These are phyloP conservation scores for Myiothlypis chrysogaster DNA, from an alignment of 2,797 vertebrate genomes.

Conservation along the genomic window DNA sequence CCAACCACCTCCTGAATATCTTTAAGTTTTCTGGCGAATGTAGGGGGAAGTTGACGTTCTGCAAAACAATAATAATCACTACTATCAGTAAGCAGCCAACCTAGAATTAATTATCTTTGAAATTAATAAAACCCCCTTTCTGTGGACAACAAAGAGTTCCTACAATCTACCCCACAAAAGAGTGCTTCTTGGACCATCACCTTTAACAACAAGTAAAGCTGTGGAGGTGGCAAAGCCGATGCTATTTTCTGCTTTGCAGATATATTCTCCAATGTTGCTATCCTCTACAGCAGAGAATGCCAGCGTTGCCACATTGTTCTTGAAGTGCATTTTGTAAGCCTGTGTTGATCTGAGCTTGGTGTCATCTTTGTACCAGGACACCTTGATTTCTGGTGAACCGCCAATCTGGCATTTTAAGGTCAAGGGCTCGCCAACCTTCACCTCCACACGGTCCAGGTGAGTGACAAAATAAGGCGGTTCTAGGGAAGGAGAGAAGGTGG, in stretches of 20 bases:
- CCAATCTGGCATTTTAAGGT: slow-evolving; percentile 89
- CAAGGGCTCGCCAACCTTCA: slow-evolving; percentile 81
- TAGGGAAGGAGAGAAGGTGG: slow-evolving; percentile 64
- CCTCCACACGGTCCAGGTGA: slow-evolving; percentile 83
- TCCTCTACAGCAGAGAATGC: slow-evolving; percentile 81
- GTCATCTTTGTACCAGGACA: slow-evolving; percentile 94
- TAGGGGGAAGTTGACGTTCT: slow-evolving; percentile 92
- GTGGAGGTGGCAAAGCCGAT: slow-evolving; percentile 86
- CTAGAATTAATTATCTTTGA: neutral
- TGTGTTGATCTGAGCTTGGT: slow-evolving; percentile 86
- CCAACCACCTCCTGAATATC: slow-evolving; percentile 84
- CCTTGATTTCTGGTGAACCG: slow-evolving; percentile 93
- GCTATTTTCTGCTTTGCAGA: slow-evolving; percentile 91
- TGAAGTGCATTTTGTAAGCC: slow-evolving; percentile 84
- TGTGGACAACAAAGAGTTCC: neutral
- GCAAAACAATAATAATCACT: slow-evolving; percentile 69
- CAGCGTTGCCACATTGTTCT: slow-evolving; percentile 85
- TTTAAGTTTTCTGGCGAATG: slow-evolving; percentile 86
- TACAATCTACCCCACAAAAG: neutral
- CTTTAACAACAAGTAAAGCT: slow-evolving; percentile 85
- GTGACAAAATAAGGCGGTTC: slow-evolving; percentile 90
- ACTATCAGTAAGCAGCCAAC: neutral
- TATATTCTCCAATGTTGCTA: slow-evolving; percentile 87
- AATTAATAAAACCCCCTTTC: neutral
- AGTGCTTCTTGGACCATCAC: slow-evolving; percentile 72